These are phyloP conservation scores for Mola mola DNA, from an alignment of 2,113 vertebrate genomes.

Conservation along the genomic window DNA sequence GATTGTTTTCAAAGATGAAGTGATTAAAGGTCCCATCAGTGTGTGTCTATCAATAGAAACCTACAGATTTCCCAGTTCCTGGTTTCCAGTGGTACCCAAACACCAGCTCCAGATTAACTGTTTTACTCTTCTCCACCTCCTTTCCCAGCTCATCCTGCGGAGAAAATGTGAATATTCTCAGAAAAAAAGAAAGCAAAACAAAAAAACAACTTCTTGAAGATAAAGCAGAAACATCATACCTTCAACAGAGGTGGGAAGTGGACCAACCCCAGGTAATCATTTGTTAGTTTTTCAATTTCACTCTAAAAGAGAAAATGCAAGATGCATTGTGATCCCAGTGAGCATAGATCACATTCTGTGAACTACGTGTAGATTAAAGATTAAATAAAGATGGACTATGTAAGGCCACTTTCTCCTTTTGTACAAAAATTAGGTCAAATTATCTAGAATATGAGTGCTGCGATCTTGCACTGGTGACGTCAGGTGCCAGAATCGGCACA, in stretches of 20 bases:
- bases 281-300: slow-evolving; percentile 93
- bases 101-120: slow-evolving; percentile 92
- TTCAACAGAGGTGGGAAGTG: slow-evolving; percentile 96
- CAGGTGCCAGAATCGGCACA: too few species aligned
- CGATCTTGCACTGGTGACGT: too few species aligned
- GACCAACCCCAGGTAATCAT: slow-evolving; percentile 93
- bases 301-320: slow-evolving; percentile 76
- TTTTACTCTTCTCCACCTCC: slow-evolving; percentile 86
- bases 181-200: slow-evolving; percentile 3
- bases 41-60: slow-evolving; percentile 23
- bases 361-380: background rate
- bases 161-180: background rate
- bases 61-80: slow-evolving; percentile 88
- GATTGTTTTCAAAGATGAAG: background rate
- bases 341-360: background rate
- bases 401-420: too few species aligned
- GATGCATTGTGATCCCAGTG: slow-evolving; percentile 4
- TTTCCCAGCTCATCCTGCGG: slow-evolving; percentile 86
- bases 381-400: too few species aligned
- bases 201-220: background rate
- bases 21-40: slow-evolving; percentile 2
- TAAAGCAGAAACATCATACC: slow-evolving; percentile 65
- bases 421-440: too few species aligned
- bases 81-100: slow-evolving; percentile 98
- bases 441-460: too few species aligned